Evolutionary conservation across 2,888 invertebrate genomes (phyloP), one percentile per base, ranked within the genome.

Genomic region (Drosophila robusta): DNA sequence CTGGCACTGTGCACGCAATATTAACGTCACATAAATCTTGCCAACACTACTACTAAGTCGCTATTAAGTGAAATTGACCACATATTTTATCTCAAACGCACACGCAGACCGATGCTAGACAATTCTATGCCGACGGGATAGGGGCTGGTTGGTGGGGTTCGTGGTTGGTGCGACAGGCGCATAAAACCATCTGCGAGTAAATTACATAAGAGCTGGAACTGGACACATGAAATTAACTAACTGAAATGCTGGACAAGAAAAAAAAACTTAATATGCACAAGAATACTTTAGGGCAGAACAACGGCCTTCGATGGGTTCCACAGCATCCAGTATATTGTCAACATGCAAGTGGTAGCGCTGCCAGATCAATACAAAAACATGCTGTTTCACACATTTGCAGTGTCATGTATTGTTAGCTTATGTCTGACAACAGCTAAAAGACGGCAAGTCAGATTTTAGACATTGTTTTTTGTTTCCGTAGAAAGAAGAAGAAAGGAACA

Each of bases 61-160:
- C 80, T 87, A 87, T 87, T 90, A 90, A 89, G 89, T 89, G 89
- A 90, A 90, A 90, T 90, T 90, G 90, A 89, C 90, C 87, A 89
- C 85, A 90, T 90, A 90, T 90, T 90, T 90, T 90, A 90, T 90
- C 87, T 89, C 47, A 72, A 61, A 71, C 80, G 80, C 80, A 65
- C 81, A 83, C 78, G 77, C 86, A 71, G 52, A 65, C 67, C 58
- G 55, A 47, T 22, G 47, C 38, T 54, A 72, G 54, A 65, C 51
- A 54, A 16, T 50, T 38, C 32, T 50, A 34, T 24, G 44, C 36
- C 11, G 11, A 18, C 22, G 41, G 45, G 18, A 9, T 14, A 44
- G 14, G 16, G n/a, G 12, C 1, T 46, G 47, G 22, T 22, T 44
- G 57, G 39, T 41, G 46, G 50, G 32, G 70, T 42, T 34, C 50